phyloP scores from a whole-genome alignment of 2,797 vertebrate genomes.

The Lepus townsendii region DNA sequence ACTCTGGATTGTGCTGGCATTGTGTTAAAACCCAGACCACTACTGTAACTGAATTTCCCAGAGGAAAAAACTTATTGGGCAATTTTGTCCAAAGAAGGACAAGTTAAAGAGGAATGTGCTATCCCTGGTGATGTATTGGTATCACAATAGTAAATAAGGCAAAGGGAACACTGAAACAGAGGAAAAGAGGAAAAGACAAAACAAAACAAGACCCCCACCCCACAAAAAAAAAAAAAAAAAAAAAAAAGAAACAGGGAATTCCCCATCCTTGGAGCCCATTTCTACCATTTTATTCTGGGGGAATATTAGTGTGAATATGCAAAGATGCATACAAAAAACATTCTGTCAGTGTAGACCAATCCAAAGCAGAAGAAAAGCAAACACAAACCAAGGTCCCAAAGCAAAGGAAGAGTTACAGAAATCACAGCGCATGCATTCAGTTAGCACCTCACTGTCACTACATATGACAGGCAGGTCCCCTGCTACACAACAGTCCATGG shows the following conservation, averaged over 20 bases:
- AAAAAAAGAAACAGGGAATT: background rate
- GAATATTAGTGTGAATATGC: background rate
- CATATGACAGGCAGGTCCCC: background rate
- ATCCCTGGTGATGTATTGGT: background rate
- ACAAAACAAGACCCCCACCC: too few relatives aligned
- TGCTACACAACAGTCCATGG: background rate
- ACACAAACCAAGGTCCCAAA: background rate
- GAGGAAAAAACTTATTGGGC: background rate
- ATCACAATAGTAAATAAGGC: background rate
- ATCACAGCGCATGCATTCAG: background rate
- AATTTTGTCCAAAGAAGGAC: background rate
- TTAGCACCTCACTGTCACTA: background rate
- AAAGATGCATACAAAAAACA: background rate
- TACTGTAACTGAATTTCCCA: background rate
- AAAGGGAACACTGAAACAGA: background rate
- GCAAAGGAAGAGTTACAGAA: background rate
- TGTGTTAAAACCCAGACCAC: background rate
- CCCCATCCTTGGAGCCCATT: background rate
- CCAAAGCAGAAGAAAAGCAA: background rate
- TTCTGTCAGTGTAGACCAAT: background rate
- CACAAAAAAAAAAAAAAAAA: background rate
- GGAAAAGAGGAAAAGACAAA: background rate
- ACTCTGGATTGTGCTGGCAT: background rate
- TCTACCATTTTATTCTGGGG: background rate
- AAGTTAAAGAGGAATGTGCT: background rate